Evolutionary conservation across 2,113 vertebrate genomes (phyloP).

Genomic region (Misgurnus mizolepis): DNA sequence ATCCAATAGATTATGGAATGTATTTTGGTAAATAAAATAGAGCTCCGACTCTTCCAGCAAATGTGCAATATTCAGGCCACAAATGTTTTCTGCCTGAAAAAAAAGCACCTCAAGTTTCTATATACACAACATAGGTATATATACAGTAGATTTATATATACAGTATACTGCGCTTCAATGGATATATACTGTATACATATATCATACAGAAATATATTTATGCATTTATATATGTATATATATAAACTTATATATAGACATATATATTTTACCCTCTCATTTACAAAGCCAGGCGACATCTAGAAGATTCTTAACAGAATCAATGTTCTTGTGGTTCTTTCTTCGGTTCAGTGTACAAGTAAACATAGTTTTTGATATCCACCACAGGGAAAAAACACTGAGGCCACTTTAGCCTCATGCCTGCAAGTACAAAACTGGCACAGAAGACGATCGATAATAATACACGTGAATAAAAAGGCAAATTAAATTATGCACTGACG

Average conservation of each 20-base stretch:
- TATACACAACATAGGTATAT: conserved; percentile 62
- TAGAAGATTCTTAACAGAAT: conserved; percentile 99
- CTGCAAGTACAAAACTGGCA: conserved; percentile 99
- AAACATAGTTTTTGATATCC: conserved; percentile 95
- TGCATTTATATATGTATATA: conserved; percentile 51
- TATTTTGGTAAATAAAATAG: conserved; percentile 89
- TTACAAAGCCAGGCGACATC: conserved; percentile 98
- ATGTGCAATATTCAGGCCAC: conserved; percentile 98
- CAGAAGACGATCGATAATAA: conserved; percentile 87
- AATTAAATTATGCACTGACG: conserved; percentile 95
- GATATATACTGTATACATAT: conserved; percentile 58
- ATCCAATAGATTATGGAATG: conserved; percentile 74
- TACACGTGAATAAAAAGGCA: conserved; percentile 90
- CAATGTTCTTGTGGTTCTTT: conserved; percentile 96
- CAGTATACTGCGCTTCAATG: conserved; percentile 49
- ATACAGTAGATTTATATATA: conserved; percentile 55
- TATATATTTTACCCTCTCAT: conserved; percentile 71
- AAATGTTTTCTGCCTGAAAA: conserved; percentile 98
- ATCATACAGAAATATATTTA: conserved; percentile 55
- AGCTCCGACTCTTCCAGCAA: conserved; percentile 98
- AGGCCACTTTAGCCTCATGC: conserved; percentile 84
- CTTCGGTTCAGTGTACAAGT: conserved; percentile 92
- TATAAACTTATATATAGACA: conserved; percentile 41
- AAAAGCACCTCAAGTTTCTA: conserved; percentile 82
- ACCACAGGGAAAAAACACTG: conserved; percentile 83